Evolutionary conservation across 2,797 vertebrate genomes (phyloP).

Genomic region (Lepus townsendii): DNA sequence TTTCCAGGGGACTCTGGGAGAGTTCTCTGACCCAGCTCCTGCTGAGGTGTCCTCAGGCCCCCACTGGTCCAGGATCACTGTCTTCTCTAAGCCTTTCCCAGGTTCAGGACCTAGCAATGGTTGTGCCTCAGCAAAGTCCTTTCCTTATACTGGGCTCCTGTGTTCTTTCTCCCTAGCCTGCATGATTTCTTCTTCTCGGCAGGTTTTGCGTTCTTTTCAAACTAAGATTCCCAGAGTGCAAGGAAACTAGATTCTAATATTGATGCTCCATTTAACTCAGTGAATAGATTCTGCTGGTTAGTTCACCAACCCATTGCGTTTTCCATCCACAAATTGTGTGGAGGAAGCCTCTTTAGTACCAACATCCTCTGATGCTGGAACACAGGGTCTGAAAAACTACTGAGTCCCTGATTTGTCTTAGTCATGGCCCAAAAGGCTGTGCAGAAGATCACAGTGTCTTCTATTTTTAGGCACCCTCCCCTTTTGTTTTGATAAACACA

Average conservation of each 20-base stretch:
- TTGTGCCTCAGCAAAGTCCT: background rate
- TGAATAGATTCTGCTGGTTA: background rate
- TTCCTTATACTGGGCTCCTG: background rate
- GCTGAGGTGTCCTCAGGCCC: background rate
- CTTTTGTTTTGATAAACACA: conserved; percentile 71
- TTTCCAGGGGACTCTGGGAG: background rate
- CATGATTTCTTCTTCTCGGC: background rate
- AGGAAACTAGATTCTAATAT: background rate
- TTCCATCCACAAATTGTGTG: background rate
- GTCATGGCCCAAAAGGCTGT: background rate
- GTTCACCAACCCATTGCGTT: background rate
- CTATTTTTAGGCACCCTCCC: conserved; percentile 58
- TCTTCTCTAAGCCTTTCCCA: background rate
- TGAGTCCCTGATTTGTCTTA: background rate
- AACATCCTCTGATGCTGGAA: background rate
- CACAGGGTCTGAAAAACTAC: background rate
- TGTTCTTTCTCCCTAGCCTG: background rate
- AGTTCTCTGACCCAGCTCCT: background rate
- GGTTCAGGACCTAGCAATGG: background rate
- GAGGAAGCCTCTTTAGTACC: background rate
- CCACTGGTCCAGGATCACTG: background rate
- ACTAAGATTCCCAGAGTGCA: background rate
- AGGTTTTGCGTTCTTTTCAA: background rate
- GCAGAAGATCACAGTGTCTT: background rate
- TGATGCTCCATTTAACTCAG: background rate